Conservation (phyloP, 2,888 invertebrate genomes). For the Thecocarcelia acutangulata region DNA sequence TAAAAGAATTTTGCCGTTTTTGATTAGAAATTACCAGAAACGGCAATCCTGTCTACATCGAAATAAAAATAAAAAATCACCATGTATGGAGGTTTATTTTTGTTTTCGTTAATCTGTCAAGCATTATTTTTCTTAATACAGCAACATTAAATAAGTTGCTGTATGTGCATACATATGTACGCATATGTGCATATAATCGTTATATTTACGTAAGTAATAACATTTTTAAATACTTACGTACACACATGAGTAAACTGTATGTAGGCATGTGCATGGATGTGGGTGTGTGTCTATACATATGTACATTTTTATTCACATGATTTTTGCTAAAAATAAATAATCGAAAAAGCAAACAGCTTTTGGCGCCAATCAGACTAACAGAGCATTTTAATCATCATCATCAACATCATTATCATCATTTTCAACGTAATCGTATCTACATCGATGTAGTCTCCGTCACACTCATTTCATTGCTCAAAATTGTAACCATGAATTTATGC, state of each 20-base stretch:
- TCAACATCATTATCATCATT: conserved; percentile 3
- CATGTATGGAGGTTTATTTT: not conserved
- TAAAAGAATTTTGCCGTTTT: too few relatives aligned
- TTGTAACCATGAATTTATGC: conserved; percentile 42
- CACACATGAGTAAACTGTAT: not conserved
- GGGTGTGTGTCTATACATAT: not conserved
- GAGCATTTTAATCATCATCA: conserved; percentile 8
- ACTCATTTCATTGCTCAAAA: conserved; percentile 12
- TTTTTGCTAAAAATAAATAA: conserved; percentile 41
- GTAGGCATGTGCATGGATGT: not conserved
- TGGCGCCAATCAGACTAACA: conserved; percentile 65
- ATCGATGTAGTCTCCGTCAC: not conserved
- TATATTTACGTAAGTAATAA: too few relatives aligned
- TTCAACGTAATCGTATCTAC: conserved; percentile 9
- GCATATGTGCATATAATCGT: too few relatives aligned
- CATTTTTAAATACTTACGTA: too few relatives aligned
- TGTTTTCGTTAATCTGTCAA: conserved; percentile 55
- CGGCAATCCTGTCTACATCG: too few relatives aligned
- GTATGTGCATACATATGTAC: not conserved
- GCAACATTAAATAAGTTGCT: conserved; percentile 7
- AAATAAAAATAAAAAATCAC: not conserved
- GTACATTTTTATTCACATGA: not conserved
- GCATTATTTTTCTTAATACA: conserved; percentile 44
- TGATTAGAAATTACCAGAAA: too few relatives aligned
- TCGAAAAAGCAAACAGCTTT: conserved; percentile 60